Evolutionary conservation across 2,113 vertebrate species (phyloP).

Genomic region (Xenopus tropicalis): UCB_Xtro_10.0 CM004449.2:42937001-42937500

Average conservation of each 20-base stretch:
- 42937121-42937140: constrained; percentile 5
- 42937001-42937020: too few relatives aligned
- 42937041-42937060: too few relatives aligned
- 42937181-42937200: constrained; percentile 44
- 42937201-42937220: constrained; percentile 18
- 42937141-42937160: constrained; percentile 26
- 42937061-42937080: too few relatives aligned
- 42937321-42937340: constrained; percentile 67
- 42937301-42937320: constrained; percentile 66
- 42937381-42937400: constrained; percentile 81
- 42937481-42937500: constrained; percentile 89
- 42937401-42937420: constrained; percentile 80
- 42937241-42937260: constrained; percentile 43
- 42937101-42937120: constrained; percentile 22
- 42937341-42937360: constrained; percentile 78
- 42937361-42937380: constrained; percentile 78
- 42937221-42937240: constrained; percentile 35
- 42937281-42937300: constrained; percentile 70
- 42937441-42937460: constrained; percentile 59
- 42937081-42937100: not conserved
- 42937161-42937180: constrained; percentile 38
- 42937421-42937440: constrained; percentile 74
- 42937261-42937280: constrained; percentile 77
- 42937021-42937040: too few relatives aligned
- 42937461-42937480: constrained; percentile 74